phyloP scores from a whole-genome alignment of 2,888 invertebrate genomes.

The Drosophila prostipennis region DNA sequence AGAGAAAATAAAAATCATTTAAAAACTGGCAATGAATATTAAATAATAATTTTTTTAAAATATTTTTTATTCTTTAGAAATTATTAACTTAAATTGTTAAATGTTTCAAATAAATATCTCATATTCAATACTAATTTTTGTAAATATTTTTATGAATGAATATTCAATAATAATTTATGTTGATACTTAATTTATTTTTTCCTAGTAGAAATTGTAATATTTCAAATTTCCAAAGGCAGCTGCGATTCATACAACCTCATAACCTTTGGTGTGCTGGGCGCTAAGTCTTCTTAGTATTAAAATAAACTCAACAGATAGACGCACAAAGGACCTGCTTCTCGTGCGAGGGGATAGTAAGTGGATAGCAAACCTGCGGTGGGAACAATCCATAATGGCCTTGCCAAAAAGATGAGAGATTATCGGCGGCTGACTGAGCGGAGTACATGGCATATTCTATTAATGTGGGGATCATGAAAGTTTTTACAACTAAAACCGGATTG shows the following conservation, averaged over 20 bases:
- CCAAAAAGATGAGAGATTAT: slow-evolving; percentile 32
- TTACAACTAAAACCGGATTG: slow-evolving; percentile 75
- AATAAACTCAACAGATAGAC: background rate
- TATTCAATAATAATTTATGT: too few species aligned
- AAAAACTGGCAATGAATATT: too few species aligned
- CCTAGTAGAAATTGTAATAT: background rate
- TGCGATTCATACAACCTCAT: background rate
- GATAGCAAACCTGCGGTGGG: background rate
- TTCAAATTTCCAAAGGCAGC: background rate
- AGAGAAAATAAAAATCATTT: too few species aligned
- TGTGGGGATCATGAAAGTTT: slow-evolving; percentile 57
- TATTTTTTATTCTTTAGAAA: too few species aligned
- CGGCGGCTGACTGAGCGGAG: slow-evolving; percentile 3
- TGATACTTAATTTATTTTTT: too few species aligned
- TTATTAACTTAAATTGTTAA: too few species aligned
- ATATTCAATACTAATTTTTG: too few species aligned
- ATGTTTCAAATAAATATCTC: too few species aligned
- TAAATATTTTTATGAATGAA: too few species aligned
- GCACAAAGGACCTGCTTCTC: slow-evolving; percentile 4
- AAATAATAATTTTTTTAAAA: too few species aligned
- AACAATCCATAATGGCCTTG: slow-evolving; percentile 52
- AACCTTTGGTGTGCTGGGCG: background rate
- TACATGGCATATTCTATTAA: slow-evolving; percentile 44
- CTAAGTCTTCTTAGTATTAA: background rate
- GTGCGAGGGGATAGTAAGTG: background rate